Base-by-base conservation (phyloP, 2,113 vertebrate genomes). In the Dipodomys merriami region DNA sequence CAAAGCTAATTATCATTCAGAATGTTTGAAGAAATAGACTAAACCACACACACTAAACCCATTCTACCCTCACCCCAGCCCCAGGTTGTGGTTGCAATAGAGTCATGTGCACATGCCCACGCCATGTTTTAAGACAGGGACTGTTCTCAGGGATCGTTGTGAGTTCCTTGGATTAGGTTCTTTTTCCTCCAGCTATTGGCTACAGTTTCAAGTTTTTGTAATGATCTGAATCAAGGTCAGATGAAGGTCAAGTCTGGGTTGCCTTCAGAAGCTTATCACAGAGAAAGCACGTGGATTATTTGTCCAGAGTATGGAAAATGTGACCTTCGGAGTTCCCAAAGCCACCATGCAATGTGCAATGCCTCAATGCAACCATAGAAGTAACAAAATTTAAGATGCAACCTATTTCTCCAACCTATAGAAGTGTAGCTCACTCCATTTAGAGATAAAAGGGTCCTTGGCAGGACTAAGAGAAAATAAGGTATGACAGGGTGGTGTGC, bases 1-100 rank as follows among this genome's bases (percentile, higher is more conserved):
- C 96, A 96, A 96, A 95, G 96, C 96, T 98, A 98, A 98, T 97
- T 97, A 94, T 96, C 96, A 97, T 97, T 97, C 96, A 95, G 97
- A 95, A 95, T 97, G 97, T 96, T 97, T 96, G 96, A 98, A 97
- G 95, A 98, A 96, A 97, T 95, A 97, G 33, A 86, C 95, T 86
- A 62, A 85, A 76, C 92, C 71, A 88, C 95, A 84, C 94, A 93
- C 95, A 97, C 96, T 72, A 60, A 85, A 57, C 93, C 88, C 85
- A 49, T 46, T 39, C 81, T 71, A 30, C 46, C 71, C 78, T 53
- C 13, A 29, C 46, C 20, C 29, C 20, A 5, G 44, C 13, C 76
- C 15, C n/a, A 60, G 93, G 95, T 95, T 62, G 64, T 60, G 33
- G 44, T 57, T 57, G 53, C 15, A 84, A 90, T 64, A n/a, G 67